Percentiles rank a stretch among this genome's conserved stretches.
phyloP scores from a whole-genome alignment of 2,797 vertebrate species.

The Luscinia megarhynchos region DNA sequence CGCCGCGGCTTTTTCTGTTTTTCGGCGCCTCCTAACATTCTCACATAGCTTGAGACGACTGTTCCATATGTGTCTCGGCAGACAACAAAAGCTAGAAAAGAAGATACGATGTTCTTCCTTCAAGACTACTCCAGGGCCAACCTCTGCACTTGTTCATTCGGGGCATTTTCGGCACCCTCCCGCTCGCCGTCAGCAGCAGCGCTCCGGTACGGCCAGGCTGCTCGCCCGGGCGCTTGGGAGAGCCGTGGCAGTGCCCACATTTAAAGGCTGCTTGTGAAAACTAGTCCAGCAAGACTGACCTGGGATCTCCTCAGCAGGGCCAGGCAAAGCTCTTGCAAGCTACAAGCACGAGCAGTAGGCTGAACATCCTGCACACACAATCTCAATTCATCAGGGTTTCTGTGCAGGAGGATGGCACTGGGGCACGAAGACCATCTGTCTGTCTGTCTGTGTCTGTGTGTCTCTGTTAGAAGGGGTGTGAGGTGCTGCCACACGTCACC shows the following conservation, averaged over 20 bases:
- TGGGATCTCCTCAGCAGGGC: not conserved
- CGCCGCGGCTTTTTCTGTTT: accelerated
- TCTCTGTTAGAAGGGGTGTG: accelerated
- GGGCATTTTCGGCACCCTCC: not conserved
- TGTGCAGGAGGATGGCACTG: not conserved
- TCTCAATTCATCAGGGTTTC: not conserved
- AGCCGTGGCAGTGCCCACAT: not conserved
- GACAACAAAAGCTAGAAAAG: not conserved
- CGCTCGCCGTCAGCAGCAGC: not conserved
- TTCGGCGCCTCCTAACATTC: not conserved
- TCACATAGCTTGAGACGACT: not conserved
- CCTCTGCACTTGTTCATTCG: not conserved
- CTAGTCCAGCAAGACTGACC: not conserved
- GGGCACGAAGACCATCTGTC: not conserved
- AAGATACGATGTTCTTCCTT: not conserved
- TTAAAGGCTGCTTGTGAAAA: conserved; percentile 4
- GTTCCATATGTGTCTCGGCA: not conserved
- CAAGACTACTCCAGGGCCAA: not conserved
- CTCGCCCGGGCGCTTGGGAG: not conserved
- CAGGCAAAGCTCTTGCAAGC: not conserved
- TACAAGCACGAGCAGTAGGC: not conserved
- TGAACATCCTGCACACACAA: not conserved
- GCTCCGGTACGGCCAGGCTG: not conserved
- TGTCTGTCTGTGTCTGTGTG: accelerated
- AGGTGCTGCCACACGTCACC: accelerated